Conservation (phyloP, 2,113 vertebrate genomes). For the Dromaius novaehollandiae region DNA sequence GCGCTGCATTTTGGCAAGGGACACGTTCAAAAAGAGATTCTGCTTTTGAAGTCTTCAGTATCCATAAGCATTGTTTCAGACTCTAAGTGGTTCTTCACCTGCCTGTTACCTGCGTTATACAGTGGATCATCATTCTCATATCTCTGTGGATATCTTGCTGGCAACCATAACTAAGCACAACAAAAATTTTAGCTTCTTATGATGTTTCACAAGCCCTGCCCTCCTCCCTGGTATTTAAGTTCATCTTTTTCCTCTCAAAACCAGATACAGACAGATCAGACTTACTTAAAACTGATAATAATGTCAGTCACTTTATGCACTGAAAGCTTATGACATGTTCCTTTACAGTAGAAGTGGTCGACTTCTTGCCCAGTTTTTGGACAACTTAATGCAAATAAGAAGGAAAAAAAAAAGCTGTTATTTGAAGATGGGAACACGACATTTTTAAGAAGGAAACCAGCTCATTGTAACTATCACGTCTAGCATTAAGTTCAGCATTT, state of each 20-base stretch:
- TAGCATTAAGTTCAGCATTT: not conserved
- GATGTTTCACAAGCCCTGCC: not conserved
- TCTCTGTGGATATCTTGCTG: not conserved
- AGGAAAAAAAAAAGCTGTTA: not conserved
- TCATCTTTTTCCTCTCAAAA: not conserved
- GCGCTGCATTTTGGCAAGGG: not conserved
- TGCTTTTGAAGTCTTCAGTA: not conserved
- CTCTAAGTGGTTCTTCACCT: not conserved
- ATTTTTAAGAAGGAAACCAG: not conserved
- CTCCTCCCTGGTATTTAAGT: too few relatives aligned
- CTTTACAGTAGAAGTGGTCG: not conserved
- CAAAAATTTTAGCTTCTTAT: accelerated
- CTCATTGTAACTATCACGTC: not conserved
- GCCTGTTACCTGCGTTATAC: not conserved
- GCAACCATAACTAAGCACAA: not conserved
- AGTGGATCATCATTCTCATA: not conserved
- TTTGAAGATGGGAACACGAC: not conserved
- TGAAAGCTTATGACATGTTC: not conserved
- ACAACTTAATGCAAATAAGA: not conserved
- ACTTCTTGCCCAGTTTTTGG: not conserved
- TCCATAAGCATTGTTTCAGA: not conserved
- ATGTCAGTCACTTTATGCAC: too few relatives aligned
- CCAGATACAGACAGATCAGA: accelerated
- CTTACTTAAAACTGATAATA: accelerated
- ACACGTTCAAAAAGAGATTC: not conserved